Percentiles rank a stretch among this genome's conserved stretches.
Evolutionary conservation across 2,113 vertebrate species (phyloP).

Genomic region (Taurulus bubalis): DNA sequence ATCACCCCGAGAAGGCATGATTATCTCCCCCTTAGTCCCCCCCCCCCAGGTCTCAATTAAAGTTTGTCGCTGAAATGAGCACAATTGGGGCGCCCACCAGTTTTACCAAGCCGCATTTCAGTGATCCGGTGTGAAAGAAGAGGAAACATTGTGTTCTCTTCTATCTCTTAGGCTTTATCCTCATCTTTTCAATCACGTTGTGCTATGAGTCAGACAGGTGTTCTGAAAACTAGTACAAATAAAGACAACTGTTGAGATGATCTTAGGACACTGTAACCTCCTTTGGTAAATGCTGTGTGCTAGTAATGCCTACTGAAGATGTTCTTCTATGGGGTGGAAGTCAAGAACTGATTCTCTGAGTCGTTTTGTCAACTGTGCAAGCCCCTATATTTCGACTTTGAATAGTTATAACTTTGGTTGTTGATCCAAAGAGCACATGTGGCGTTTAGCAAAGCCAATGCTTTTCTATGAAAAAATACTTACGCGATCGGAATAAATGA

Average conservation of each 20-base stretch:
- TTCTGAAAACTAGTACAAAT: neutral
- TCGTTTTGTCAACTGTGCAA: neutral
- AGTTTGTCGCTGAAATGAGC: conserved; percentile 66
- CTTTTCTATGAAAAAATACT: neutral
- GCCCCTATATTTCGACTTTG: neutral
- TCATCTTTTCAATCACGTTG: neutral
- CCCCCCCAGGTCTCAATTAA: conserved; percentile 60
- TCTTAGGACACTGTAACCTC: neutral
- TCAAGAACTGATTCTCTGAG: neutral
- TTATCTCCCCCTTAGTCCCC: conserved; percentile 45
- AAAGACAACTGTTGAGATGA: neutral
- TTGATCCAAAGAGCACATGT: neutral
- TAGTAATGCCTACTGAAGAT: too few species aligned
- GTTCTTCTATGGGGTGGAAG: neutral
- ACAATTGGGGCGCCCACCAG: conserved; percentile 39
- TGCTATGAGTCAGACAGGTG: neutral
- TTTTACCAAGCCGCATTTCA: conserved; percentile 36
- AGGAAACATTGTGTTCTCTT: conserved; percentile 6
- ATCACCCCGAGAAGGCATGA: conserved; percentile 46
- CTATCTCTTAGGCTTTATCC: conserved; percentile 12
- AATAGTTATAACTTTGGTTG: neutral
- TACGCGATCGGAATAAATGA: neutral
- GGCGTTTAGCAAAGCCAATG: neutral
- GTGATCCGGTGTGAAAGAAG: conserved; percentile 21
- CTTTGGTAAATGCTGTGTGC: conserved; percentile 9